Percentiles rank a stretch among this genome's conserved stretches.
Conservation (phyloP, 2,888 invertebrate genomes). For the Gisinianus flammeolus region DNA sequence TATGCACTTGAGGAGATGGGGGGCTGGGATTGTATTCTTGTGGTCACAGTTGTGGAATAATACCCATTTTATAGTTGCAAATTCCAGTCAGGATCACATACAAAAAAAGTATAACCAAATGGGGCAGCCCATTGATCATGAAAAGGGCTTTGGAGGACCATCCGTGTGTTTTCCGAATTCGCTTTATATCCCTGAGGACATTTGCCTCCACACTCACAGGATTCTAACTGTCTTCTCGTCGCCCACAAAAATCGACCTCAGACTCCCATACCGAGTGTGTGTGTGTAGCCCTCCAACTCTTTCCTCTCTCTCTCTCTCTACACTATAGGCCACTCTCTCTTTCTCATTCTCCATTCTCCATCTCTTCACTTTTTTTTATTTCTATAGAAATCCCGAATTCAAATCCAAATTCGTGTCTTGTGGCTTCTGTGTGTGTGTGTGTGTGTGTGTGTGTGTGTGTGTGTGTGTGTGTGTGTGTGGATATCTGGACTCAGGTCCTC, state of each 20-base stretch:
- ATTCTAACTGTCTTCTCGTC: constrained; percentile 46
- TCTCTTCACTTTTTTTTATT: constrained; percentile 33
- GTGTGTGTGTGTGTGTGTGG: too few species aligned
- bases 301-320: constrained; percentile 17
- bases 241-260: constrained; percentile 48
- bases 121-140: constrained; percentile 59
- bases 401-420: too few species aligned
- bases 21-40: constrained; percentile 52
- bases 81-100: constrained; percentile 59
- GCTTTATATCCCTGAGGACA: constrained; percentile 57
- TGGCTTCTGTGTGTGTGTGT: too few species aligned
- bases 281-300: constrained; percentile 27
- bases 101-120: constrained; percentile 59
- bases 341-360: constrained; percentile 16
- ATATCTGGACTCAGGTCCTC: constrained; percentile 50
- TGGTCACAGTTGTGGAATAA: constrained; percentile 60
- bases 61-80: constrained; percentile 60
- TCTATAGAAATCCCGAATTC: constrained; percentile 22
- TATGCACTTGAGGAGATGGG: constrained; percentile 58
- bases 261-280: neutral
- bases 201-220: constrained; percentile 48
- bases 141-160: constrained; percentile 51
- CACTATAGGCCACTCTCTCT: neutral
- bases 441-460: too few species aligned
- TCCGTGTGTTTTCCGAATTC: constrained; percentile 46